Conservation (phyloP, 2,888 invertebrate species). For the Barypeithes pellucidus region DNA sequence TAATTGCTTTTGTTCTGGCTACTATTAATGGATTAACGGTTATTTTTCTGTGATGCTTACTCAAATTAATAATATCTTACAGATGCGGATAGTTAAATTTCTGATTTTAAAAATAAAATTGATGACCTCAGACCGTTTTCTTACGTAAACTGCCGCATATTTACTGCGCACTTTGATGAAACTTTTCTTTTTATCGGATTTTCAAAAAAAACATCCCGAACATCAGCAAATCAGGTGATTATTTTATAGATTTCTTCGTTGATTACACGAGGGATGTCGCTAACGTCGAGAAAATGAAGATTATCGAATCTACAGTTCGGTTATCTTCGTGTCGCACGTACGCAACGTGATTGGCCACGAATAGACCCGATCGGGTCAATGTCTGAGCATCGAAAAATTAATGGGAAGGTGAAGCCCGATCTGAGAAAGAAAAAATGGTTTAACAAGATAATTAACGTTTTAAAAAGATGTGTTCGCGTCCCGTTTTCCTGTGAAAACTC, state of each 20-base stretch:
- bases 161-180: constrained; percentile 24
- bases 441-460: constrained; percentile 64
- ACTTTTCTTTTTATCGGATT: constrained; percentile 18
- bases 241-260: constrained; percentile 35
- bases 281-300: constrained; percentile 42
- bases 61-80: background rate
- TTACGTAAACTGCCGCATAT: constrained; percentile 18
- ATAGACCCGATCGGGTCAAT: constrained; percentile 79
- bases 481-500: constrained; percentile 36
- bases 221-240: constrained; percentile 29
- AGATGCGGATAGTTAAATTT: constrained; percentile 5
- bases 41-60: background rate
- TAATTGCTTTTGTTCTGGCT: too few species aligned
- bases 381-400: constrained; percentile 77
- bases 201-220: constrained; percentile 18
- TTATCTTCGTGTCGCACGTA: constrained; percentile 55
- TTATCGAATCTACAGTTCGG: constrained; percentile 62
- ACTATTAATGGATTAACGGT: too few species aligned
- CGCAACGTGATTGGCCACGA: constrained; percentile 74
- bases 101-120: constrained; percentile 18
- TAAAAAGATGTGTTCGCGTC: constrained; percentile 66
- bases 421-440: constrained; percentile 77
- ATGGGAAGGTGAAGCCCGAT: constrained; percentile 73
- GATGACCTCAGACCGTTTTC: constrained; percentile 24
- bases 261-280: constrained; percentile 35